Evolutionary conservation across 2,797 vertebrate species (phyloP).

Genomic region (Pseudochirops cupreus): DNA sequence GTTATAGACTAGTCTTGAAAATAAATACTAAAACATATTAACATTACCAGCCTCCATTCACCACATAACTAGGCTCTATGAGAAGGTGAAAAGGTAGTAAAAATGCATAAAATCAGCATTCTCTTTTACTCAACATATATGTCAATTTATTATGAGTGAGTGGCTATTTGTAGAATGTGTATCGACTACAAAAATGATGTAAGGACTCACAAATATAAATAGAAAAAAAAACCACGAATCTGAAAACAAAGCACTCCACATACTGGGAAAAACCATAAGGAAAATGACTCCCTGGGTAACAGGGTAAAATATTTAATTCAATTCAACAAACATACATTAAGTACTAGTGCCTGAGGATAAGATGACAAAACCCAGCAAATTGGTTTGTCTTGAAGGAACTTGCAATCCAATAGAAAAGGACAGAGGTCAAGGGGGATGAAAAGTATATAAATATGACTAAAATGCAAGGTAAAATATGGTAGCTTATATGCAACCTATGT

Average conservation of each 20-base stretch:
- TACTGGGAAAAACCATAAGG: conserved; percentile 51
- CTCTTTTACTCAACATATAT: conserved; percentile 51
- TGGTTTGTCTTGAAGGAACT: background rate
- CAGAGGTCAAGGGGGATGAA: background rate
- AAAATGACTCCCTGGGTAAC: conserved; percentile 56
- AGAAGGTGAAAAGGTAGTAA: conserved; percentile 47
- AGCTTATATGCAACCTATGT: no score
- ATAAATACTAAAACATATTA: background rate
- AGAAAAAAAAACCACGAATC: background rate
- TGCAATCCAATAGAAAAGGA: background rate
- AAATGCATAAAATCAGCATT: conserved; percentile 48
- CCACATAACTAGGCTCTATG: background rate
- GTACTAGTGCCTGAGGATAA: background rate
- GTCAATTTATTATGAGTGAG: background rate
- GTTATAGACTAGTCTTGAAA: background rate
- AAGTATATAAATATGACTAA: background rate
- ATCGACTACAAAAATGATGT: conserved; percentile 33
- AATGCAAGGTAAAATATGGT: no score
- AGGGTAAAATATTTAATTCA: background rate
- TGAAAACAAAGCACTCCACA: conserved; percentile 30
- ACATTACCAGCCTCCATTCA: background rate
- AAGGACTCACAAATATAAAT: conserved; percentile 16
- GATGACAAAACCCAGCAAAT: background rate
- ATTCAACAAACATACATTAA: background rate
- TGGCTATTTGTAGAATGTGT: conserved; percentile 43